phyloP scores from a whole-genome alignment of 2,888 invertebrate genomes.

The Baccha elongata region DNA sequence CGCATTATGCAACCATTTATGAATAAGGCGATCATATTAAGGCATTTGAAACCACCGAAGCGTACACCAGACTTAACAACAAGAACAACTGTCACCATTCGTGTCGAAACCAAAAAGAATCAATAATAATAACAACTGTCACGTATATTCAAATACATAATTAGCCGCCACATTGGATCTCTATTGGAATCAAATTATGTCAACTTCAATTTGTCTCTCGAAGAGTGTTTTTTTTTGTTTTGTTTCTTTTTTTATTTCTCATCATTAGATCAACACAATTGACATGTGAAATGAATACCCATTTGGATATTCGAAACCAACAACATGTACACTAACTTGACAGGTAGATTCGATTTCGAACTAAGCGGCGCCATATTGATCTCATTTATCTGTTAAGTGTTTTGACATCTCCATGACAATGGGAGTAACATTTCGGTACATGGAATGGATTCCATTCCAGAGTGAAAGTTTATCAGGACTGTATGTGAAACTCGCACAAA shows the following conservation, averaged over 20 bases:
- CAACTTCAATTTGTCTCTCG: slow-evolving; percentile 45
- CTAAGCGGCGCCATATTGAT: slow-evolving; percentile 60
- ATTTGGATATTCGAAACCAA: slow-evolving; percentile 27
- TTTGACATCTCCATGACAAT: slow-evolving; percentile 57
- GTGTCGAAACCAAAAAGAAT: slow-evolving; percentile 36
- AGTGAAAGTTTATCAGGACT: slow-evolving; percentile 49
- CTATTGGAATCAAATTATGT: slow-evolving; percentile 53
- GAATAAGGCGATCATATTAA: slow-evolving; percentile 29
- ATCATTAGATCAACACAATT: slow-evolving; percentile 32
- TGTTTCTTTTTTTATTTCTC: slow-evolving; percentile 4
- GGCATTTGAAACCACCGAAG: slow-evolving; percentile 19
- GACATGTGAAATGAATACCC: slow-evolving; percentile 51
- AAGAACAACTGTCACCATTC: slow-evolving; percentile 15
- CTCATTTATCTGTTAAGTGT: slow-evolving; percentile 60
- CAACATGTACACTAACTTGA: slow-evolving; percentile 1
- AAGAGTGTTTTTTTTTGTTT: slow-evolving; percentile 28
- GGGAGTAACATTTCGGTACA: background rate
- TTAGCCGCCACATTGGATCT: slow-evolving; percentile 29
- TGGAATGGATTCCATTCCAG: background rate
- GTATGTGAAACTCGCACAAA: slow-evolving; percentile 13
- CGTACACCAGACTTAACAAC: slow-evolving; percentile 11
- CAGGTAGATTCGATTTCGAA: slow-evolving; percentile 48
- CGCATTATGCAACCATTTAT: slow-evolving; percentile 29
- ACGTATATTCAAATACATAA: slow-evolving; percentile 42
- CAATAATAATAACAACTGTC: slow-evolving; percentile 41